Percentiles rank a stretch among this genome's conserved stretches.
Evolutionary conservation across 2,888 invertebrate species (phyloP).

Genomic region (Muschampia staudingeri): DNA sequence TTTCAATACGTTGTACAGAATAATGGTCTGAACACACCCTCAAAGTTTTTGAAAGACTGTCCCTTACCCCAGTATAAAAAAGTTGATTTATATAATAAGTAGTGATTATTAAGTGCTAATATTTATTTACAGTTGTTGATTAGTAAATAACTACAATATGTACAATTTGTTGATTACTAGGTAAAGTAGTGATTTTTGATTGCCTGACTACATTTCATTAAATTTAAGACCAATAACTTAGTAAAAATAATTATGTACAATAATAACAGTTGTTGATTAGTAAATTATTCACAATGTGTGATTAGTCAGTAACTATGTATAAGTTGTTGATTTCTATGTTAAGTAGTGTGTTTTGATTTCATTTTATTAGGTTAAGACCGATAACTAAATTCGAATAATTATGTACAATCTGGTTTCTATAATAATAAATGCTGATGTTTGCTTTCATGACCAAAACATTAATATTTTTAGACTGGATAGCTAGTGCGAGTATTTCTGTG

Average conservation of each 20-base stretch:
- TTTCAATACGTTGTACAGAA: slow-evolving; percentile 6
- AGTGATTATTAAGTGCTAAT: slow-evolving; percentile 10
- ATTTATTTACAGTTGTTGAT: slow-evolving; percentile 13
- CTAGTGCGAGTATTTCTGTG: slow-evolving; percentile 19
- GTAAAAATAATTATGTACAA: slow-evolving; percentile 22
- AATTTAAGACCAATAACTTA: slow-evolving; percentile 16
- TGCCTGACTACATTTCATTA: slow-evolving; percentile 14
- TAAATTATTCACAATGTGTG: slow-evolving; percentile 24
- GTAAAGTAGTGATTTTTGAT: slow-evolving; percentile 14
- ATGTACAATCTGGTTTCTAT: slow-evolving; percentile 19
- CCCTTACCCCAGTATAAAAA: slow-evolving; percentile 5
- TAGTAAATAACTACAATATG: slow-evolving; percentile 14
- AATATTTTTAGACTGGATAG: slow-evolving; percentile 19
- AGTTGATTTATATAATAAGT: slow-evolving; percentile 4
- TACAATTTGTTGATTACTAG: slow-evolving; percentile 14
- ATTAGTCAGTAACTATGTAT: slow-evolving; percentile 17
- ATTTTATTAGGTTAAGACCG: slow-evolving; percentile 19
- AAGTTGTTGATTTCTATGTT: slow-evolving; percentile 19
- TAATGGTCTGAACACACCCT: slow-evolving; percentile 5
- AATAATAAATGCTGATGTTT: slow-evolving; percentile 19
- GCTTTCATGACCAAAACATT: slow-evolving; percentile 19
- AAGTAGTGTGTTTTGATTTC: slow-evolving; percentile 19
- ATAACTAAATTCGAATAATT: slow-evolving; percentile 19
- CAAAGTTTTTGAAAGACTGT: slow-evolving; percentile 6
- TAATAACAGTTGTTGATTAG: slow-evolving; percentile 14